A percentile compares a stretch with the other conserved stretches of the same genome.
Conservation (phyloP, 2,113 vertebrate species). For the Cinclus cinclus region DNA sequence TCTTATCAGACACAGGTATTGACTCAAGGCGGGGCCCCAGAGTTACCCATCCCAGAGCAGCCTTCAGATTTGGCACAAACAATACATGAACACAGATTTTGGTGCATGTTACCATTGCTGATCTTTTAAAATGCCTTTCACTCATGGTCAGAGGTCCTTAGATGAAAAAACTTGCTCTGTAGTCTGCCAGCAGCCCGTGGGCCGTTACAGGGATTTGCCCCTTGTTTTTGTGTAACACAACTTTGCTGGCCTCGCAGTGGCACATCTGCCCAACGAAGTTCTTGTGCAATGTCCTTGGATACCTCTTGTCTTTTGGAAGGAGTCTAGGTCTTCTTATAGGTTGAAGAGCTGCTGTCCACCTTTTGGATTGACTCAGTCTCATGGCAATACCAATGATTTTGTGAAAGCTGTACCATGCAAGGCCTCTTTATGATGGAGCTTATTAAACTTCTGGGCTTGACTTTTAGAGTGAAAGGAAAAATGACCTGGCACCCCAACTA, state of each 20-base stretch:
- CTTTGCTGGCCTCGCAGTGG: not conserved
- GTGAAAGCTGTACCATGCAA: not conserved
- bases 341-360: not conserved
- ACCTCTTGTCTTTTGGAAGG: not conserved
- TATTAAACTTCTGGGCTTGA: not conserved
- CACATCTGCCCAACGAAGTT: not conserved
- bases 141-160: not conserved
- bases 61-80: not conserved
- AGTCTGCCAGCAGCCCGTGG: not conserved
- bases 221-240: not conserved
- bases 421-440: accelerated
- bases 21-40: not conserved
- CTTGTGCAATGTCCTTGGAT: not conserved
- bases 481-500: not conserved
- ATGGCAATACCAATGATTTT: not conserved
- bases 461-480: not conserved
- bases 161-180: not conserved
- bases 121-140: not conserved
- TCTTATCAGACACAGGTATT: not conserved
- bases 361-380: not conserved
- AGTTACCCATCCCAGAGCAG: not conserved
- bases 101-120: not conserved
- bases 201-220: not conserved
- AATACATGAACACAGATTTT: not conserved
- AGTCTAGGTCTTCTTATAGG: not conserved